These are phyloP conservation scores for Coenobita brevimanus DNA, from an alignment of 1,140 invertebrate species.

Conservation along the genomic window DNA sequence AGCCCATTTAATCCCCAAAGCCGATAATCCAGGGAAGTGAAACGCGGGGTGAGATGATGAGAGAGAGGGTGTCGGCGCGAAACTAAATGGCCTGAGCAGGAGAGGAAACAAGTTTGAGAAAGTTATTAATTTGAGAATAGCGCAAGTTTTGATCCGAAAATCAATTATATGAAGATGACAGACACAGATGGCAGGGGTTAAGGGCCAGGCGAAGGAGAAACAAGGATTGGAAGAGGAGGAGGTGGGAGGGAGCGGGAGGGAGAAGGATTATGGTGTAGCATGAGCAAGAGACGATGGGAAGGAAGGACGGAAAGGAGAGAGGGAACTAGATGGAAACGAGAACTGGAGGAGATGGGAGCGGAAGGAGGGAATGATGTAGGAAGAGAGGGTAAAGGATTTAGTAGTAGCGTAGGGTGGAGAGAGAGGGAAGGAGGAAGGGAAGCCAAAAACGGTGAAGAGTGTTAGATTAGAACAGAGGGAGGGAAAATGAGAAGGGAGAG, in stretches of 20 bases:
- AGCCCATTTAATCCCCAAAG: not conserved
- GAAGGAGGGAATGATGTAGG: not conserved
- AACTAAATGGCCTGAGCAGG: conserved; percentile 33
- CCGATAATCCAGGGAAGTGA: not conserved
- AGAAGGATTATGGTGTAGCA: conserved; percentile 7
- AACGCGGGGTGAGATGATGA: not conserved
- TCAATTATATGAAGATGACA: conserved; percentile 70
- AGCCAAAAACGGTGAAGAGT: not conserved
- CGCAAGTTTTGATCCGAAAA: conserved; percentile 70
- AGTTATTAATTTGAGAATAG: conserved; percentile 70
- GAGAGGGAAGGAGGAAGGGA: conserved; percentile 14
- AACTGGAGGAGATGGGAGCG: not conserved
- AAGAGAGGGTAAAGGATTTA: not conserved
- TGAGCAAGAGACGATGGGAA: not conserved
- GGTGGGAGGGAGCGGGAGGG: conserved; percentile 29
- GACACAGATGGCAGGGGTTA: conserved; percentile 62
- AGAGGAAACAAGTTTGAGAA: conserved; percentile 62
- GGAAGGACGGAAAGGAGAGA: not conserved
- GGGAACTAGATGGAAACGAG: not conserved
- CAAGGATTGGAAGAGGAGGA: conserved; percentile 46
- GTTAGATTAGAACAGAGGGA: conserved; percentile 5
- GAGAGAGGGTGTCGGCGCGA: not conserved
- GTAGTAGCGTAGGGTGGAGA: conserved; percentile 5
- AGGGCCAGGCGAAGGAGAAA: conserved; percentile 12
- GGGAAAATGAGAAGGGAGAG: conserved; percentile 5